phyloP scores from a whole-genome alignment of 1,140 invertebrate species.

The Agrilus planipennis region DNA sequence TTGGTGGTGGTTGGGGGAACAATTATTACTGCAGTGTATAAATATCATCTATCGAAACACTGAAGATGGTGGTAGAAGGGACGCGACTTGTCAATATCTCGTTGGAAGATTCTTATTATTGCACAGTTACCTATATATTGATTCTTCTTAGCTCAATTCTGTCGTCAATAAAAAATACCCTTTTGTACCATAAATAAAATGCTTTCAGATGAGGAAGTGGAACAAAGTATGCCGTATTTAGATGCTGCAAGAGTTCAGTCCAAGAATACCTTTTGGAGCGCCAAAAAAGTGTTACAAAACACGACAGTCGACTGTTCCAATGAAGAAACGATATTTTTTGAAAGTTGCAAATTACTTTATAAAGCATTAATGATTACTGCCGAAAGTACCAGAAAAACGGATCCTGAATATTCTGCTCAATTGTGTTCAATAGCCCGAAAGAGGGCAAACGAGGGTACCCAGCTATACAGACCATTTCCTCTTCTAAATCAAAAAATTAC shows the following conservation, averaged over 20 bases:
- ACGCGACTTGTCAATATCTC: conserved; percentile 38
- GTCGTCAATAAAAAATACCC: not conserved
- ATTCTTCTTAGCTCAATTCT: not conserved
- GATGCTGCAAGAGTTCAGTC: conserved; percentile 24
- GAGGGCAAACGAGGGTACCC: conserved; percentile 38
- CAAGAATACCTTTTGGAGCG: conserved; percentile 30
- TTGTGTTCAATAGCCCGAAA: conserved; percentile 37
- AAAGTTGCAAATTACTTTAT: conserved; percentile 37
- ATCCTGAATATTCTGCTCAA: conserved; percentile 35
- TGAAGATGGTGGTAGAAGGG: conserved; percentile 33
- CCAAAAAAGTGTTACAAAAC: conserved; percentile 13
- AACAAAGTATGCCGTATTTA: conserved; percentile 25
- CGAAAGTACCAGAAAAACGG: conserved; percentile 17
- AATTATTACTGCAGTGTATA: conserved; percentile 37
- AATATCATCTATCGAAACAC: conserved; percentile 33
- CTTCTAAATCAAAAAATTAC: not conserved
- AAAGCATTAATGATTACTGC: conserved; percentile 36
- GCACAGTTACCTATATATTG: conserved; percentile 41
- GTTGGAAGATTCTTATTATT: conserved; percentile 43
- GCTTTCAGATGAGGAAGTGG: conserved; percentile 21
- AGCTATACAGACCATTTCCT: not conserved
- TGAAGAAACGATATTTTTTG: conserved; percentile 34
- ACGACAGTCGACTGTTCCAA: conserved; percentile 3
- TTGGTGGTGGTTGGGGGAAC: conserved; percentile 46
- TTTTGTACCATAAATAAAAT: not conserved